These are phyloP conservation scores for Sander vitreus DNA, from an alignment of 2,113 vertebrate species.

Conservation along the genomic window DNA sequence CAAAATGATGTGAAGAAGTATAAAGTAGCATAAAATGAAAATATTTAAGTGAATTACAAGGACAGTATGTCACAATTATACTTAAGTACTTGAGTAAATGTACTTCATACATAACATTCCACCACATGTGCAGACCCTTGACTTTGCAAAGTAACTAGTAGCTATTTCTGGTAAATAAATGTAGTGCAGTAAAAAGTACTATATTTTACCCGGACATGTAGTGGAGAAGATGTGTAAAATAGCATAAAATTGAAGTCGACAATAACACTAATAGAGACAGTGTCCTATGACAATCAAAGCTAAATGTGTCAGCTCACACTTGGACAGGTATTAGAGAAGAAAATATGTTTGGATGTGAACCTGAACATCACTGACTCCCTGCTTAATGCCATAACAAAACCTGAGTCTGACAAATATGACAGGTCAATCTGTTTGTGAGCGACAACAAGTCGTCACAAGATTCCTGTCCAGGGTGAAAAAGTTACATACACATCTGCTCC, in stretches of 20 bases:
- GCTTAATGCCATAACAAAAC: constrained; percentile 57
- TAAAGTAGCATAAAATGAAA: background rate
- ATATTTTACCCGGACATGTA: too few relatives aligned
- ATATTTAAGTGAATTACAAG: background rate
- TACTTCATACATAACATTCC: background rate
- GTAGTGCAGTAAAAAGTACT: too few relatives aligned
- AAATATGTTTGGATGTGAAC: background rate
- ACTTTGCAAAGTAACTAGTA: too few relatives aligned
- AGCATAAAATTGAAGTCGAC: too few relatives aligned
- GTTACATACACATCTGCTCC: constrained; percentile 81
- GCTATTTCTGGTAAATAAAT: too few relatives aligned
- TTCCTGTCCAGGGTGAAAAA: constrained; percentile 76
- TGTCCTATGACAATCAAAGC: background rate
- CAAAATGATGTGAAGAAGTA: too few relatives aligned
- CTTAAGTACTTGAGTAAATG: background rate
- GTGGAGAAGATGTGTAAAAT: too few relatives aligned
- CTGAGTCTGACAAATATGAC: constrained; percentile 46
- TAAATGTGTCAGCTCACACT: constrained; percentile 16
- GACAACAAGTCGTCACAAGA: constrained; percentile 86
- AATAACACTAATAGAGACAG: background rate
- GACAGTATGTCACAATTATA: too few relatives aligned
- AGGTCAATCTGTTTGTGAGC: constrained; percentile 56
- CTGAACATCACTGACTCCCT: constrained; percentile 1
- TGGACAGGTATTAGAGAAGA: constrained; percentile 12
- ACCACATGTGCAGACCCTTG: too few relatives aligned